Base-by-base conservation (phyloP, 2,113 vertebrate species). In the Silurus meridionalis region DNA sequence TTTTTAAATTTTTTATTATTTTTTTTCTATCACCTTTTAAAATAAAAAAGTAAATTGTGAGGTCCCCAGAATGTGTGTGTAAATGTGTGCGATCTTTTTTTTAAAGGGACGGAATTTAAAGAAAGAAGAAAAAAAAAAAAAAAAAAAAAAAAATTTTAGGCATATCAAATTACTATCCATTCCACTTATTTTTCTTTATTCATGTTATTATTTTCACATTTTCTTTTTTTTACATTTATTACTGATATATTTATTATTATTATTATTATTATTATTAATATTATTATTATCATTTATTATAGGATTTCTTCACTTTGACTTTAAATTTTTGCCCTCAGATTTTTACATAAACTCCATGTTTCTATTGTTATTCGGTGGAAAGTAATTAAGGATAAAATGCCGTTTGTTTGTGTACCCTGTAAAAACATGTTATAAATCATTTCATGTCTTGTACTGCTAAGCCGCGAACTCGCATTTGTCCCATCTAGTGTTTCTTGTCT, bases 401-500 rank as follows among this genome's bases (percentile, higher is more conserved):
- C 75, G 88, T 84, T 84, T 90, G 78, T 85, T 84, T 67, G 89
- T 89, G 81, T 66, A 69, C 46, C 57, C 37, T 86, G 69, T 77
- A 80, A 84, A 19, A 58, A 60, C 57, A 79, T 8, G 58, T 58
- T n/a, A 37, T 52, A 61, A 89, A 85, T 77, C 72, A 60, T 90
- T 89, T 82, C 86, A 87, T 88, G 80, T 23, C n/a, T 57, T 83
- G 48, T 57, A 5, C 60, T 23, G 79, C 79, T 46, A 28, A 66
- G 84, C 91, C 85, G 89, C 37, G 84, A 84, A 78, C 87, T 91
- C 90, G 71, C 89, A 90, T 91, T 92, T 85, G 87, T 93, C 89
- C 84, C 15, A 48, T 83, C 87, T 83, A 64, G 25, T 83, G 88
- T 80, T 93, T 93, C 93, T 91, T 91, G 89, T 48, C 25, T 37